phyloP scores from a whole-genome alignment of 2,888 invertebrate genomes.

The Mesochorus sp. region DNA sequence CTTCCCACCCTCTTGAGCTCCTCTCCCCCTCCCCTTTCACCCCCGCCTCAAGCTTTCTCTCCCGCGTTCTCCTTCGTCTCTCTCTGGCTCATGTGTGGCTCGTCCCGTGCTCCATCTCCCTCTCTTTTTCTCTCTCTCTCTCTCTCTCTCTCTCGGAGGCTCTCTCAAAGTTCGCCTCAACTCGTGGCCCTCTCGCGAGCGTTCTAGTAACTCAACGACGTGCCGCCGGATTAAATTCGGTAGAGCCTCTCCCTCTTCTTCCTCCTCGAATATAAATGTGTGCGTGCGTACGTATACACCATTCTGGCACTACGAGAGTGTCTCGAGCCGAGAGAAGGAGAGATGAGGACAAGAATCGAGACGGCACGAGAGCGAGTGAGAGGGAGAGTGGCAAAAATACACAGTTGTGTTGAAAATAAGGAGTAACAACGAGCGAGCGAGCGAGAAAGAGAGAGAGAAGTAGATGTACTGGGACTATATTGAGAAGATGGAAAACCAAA shows the following conservation, averaged over 20 bases:
- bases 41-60: conserved; percentile 76
- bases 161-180: conserved; percentile 60
- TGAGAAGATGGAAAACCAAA: conserved; percentile 38
- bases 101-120: conserved; percentile 32
- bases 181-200: conserved; percentile 78
- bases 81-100: conserved; percentile 66
- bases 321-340: conserved; percentile 13
- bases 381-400: background rate
- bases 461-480: conserved; percentile 13
- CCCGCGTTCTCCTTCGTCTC: conserved; percentile 81
- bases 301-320: background rate
- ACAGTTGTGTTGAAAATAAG: conserved; percentile 10
- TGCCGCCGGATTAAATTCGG: conserved; percentile 81
- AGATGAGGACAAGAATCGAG: too few relatives aligned
- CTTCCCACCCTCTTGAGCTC: conserved; percentile 46
- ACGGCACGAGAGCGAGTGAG: conserved; percentile 13
- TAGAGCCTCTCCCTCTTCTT: conserved; percentile 54
- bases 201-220: conserved; percentile 77
- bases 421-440: conserved; percentile 8
- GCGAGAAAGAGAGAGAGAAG: conserved; percentile 50
- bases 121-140: conserved; percentile 40
- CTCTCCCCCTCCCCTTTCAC: conserved; percentile 46
- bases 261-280: background rate
- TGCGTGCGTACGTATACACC: background rate
- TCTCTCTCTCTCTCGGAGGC: conserved; percentile 49